Conservation (phyloP, 2,113 vertebrate genomes). For the Tychaedon coryphoeus region DNA sequence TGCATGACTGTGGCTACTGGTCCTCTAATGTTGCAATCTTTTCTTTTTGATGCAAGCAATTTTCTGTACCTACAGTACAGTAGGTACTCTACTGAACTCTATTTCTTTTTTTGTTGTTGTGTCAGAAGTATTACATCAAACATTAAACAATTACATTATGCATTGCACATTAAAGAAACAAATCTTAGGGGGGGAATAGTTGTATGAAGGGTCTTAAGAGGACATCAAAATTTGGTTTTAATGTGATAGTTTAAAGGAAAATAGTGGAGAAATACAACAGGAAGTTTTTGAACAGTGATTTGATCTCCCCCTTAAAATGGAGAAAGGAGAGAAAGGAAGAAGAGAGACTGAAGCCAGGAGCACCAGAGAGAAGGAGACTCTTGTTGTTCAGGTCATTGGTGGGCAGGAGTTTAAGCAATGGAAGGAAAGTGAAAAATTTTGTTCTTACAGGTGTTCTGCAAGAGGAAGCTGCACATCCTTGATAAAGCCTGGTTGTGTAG, state of each 20-base stretch:
- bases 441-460: background rate
- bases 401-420: background rate
- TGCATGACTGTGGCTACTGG: background rate
- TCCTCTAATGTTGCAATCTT: background rate
- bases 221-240: background rate
- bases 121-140: background rate
- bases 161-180: background rate
- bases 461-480: background rate
- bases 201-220: background rate
- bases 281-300: background rate
- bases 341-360: background rate
- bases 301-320: background rate
- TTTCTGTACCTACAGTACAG: background rate
- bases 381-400: background rate
- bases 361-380: background rate
- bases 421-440: background rate
- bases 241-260: background rate
- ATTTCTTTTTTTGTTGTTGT: background rate
- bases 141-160: background rate
- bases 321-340: background rate
- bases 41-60: background rate
- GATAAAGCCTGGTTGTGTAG: background rate
- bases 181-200: background rate
- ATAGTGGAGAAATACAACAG: background rate
- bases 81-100: background rate